phyloP scores from a whole-genome alignment of 2,113 vertebrate species.

The Sylvia atricapilla region DNA sequence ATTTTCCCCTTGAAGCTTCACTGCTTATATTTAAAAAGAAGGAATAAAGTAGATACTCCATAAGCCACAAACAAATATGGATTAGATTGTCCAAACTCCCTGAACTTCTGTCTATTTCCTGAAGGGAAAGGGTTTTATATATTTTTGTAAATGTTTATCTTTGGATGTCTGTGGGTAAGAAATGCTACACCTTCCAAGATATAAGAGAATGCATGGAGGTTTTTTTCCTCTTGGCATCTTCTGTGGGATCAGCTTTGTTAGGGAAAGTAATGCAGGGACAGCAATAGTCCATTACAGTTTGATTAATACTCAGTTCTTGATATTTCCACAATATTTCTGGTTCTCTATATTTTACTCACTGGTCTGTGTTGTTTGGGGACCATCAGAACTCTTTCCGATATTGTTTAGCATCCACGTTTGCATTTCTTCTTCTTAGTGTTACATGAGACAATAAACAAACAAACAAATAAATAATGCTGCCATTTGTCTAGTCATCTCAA shows the following conservation, averaged over 20 bases:
- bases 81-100: not conserved
- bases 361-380: not conserved
- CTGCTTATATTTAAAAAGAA: not conserved
- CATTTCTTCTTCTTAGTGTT: not conserved
- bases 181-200: not conserved
- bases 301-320: not conserved
- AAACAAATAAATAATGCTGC: not conserved
- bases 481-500: not conserved
- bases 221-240: not conserved
- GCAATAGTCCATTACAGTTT: not conserved
- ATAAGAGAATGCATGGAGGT: not conserved
- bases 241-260: not conserved
- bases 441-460: not conserved
- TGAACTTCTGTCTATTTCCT: not conserved
- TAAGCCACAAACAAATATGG: not conserved
- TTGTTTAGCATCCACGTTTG: not conserved
- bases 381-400: not conserved
- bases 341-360: not conserved
- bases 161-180: not conserved
- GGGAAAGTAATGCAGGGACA: not conserved
- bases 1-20: not conserved
- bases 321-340: not conserved
- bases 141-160: not conserved
- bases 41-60: not conserved
- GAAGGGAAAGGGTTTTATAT: not conserved